Evolutionary conservation across 2,888 invertebrate genomes (phyloP).

Genomic region (Timema cristinae): DNA sequence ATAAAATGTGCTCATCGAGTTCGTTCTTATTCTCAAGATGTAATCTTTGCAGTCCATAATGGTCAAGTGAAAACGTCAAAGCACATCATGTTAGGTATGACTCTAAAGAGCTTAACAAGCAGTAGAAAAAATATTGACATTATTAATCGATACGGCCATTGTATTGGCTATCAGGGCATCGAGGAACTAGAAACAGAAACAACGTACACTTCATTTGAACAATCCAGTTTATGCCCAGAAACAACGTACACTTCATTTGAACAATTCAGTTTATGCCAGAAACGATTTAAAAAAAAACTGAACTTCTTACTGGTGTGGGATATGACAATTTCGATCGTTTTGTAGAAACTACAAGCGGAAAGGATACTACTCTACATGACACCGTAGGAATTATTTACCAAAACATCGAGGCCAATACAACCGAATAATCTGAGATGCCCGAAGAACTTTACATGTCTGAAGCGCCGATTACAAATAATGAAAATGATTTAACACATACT

Average conservation of each 20-base stretch:
- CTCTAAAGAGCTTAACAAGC: slow-evolving; percentile 38
- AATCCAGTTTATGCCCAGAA: slow-evolving; percentile 28
- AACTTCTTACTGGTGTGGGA: neutral
- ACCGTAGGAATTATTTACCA: neutral
- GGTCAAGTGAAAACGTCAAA: slow-evolving; percentile 36
- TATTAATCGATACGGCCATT: slow-evolving; percentile 39
- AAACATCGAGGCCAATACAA: neutral
- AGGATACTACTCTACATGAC: too few relatives aligned
- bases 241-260: neutral
- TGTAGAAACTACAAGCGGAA: neutral
- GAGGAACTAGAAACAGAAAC: slow-evolving; percentile 41
- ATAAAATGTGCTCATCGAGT: slow-evolving; percentile 31
- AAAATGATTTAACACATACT: neutral
- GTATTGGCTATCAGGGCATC: slow-evolving; percentile 36
- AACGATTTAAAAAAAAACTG: slow-evolving; percentile 3
- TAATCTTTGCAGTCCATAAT: slow-evolving; percentile 34
- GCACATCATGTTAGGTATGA: slow-evolving; percentile 37
- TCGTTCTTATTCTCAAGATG: too few relatives aligned
- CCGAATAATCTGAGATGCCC: neutral
- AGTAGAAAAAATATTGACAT: slow-evolving; percentile 37
- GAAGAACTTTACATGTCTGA: too few relatives aligned
- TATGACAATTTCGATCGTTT: neutral
- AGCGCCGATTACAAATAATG: neutral
- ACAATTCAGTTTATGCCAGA: neutral
- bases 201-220: neutral